These are phyloP conservation scores for Xestia c-nigrum DNA, from an alignment of 2,888 invertebrate species.

Conservation along the genomic window DNA sequence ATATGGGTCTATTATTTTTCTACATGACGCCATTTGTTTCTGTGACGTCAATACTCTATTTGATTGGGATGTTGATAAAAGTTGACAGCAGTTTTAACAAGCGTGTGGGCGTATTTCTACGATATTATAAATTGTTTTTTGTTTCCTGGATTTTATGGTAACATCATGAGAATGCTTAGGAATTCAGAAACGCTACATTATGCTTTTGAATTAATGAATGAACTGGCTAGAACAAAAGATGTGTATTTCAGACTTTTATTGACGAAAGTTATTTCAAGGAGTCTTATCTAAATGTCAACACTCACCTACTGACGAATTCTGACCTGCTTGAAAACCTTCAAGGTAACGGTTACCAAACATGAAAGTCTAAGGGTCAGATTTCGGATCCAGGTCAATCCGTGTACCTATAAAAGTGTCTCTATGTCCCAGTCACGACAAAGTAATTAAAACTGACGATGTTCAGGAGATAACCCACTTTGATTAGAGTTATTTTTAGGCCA, in stretches of 20 bases:
- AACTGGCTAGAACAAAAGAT: neutral
- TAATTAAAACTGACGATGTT: conserved; percentile 62
- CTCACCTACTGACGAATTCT: conserved; percentile 13
- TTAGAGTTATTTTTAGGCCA: conserved; percentile 59
- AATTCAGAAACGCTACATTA: neutral
- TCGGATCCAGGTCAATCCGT: conserved; percentile 57
- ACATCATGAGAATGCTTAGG: no score
- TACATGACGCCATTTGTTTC: conserved; percentile 33
- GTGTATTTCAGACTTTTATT: neutral
- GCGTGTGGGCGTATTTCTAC: neutral
- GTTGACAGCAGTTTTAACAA: conserved; percentile 24
- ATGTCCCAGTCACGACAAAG: conserved; percentile 56
- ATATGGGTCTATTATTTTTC: conserved; percentile 25
- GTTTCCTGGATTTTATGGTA: neutral
- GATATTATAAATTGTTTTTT: neutral
- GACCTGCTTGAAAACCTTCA: conserved; percentile 28
- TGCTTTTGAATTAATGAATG: neutral
- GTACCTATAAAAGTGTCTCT: conserved; percentile 40
- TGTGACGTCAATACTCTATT: conserved; percentile 23
- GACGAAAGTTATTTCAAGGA: conserved; percentile 14
- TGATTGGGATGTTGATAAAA: conserved; percentile 35
- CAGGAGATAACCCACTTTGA: conserved; percentile 65
- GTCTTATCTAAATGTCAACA: conserved; percentile 42
- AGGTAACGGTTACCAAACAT: conserved; percentile 49
- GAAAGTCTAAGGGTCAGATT: conserved; percentile 49